Base-by-base conservation (phyloP, 2,113 vertebrate genomes). In the Boulengeromyrus knoepffleri region DNA sequence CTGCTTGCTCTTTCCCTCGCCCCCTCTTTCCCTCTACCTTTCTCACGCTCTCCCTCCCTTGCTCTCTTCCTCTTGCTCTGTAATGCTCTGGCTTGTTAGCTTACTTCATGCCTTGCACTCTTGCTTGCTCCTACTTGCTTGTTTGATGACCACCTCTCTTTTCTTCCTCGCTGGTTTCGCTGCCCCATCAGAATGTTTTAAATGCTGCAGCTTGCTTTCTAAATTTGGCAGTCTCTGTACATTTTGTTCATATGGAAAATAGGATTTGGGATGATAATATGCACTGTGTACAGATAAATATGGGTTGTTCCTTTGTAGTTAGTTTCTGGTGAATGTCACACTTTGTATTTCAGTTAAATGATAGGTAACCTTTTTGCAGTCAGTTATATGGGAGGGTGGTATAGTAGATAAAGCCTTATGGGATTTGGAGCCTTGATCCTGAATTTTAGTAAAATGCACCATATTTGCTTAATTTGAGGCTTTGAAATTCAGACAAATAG, bases 1-100 rank as follows among this genome's bases (percentile, higher is more conserved):
- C 87, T 90, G 89, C 91, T 90, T 91, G 91, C 84, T 85, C 85
- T 58, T 85, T 56, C 74, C 83, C 21, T 89, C 66, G 42, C n/a
- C 90, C 83, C 53, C 88, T 85, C 93, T 91, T 95, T 95, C 36
- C 77, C 45, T 95, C 93, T 92, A 92, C 94, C 95, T 93, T 94
- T 95, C 91, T 94, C 62, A 9, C 56, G n/a, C 27, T n/a, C 80
- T 85, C 31, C 13, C 56, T 24, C 15, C 39, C 7, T 87, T 19
- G 87, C 53, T 87, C 8, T 66, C 19, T 80, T 77, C 17, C 31
- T 7, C 47, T 19, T 9, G 15, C 56, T 85, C 45, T 56, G 24
- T 50, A 80, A 80, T 84, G 47, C 45, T n/a, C 84, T 31, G 12
- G 46, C 84, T 50, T 86, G 47, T 49, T 86, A 86, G 86, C 86